Conservation (phyloP, 2,113 vertebrate species). For the Rhinopomastus cyanomelas region DNA sequence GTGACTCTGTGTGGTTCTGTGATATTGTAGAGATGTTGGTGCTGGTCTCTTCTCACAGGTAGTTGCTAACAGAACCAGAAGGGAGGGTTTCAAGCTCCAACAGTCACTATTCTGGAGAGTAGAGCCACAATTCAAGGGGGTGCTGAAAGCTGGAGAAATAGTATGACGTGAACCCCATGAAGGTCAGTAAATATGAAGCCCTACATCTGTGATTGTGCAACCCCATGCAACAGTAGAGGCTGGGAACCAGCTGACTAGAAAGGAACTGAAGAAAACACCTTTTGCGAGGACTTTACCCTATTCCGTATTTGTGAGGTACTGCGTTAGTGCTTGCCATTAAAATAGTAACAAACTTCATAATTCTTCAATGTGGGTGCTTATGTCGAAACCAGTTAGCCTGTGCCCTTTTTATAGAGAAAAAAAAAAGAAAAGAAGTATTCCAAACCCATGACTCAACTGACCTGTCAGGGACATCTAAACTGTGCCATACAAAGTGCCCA, state of each 20-base stretch:
- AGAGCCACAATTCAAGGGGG: background rate
- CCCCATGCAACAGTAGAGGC: rapidly evolving
- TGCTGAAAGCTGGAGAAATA: background rate
- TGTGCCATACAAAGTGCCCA: background rate
- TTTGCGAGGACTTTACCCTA: background rate
- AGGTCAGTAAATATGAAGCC: background rate
- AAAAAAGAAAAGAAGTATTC: background rate
- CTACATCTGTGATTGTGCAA: background rate
- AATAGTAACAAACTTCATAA: background rate
- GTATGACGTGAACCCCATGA: background rate
- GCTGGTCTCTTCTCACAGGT: too few relatives aligned
- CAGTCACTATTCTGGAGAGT: background rate
- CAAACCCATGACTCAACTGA: background rate
- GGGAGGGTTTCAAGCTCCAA: too few relatives aligned
- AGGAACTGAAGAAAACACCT: background rate
- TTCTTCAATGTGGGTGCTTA: background rate
- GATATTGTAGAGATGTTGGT: too few relatives aligned
- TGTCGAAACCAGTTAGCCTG: background rate
- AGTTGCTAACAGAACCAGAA: too few relatives aligned
- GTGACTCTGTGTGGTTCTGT: too few relatives aligned
- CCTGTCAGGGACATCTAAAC: background rate
- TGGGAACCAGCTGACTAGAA: background rate
- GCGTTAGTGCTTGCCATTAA: background rate
- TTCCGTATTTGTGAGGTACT: background rate
- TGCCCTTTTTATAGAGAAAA: background rate